phyloP scores from a whole-genome alignment of 2,113 vertebrate genomes.

The Boulengeromyrus knoepffleri region DNA sequence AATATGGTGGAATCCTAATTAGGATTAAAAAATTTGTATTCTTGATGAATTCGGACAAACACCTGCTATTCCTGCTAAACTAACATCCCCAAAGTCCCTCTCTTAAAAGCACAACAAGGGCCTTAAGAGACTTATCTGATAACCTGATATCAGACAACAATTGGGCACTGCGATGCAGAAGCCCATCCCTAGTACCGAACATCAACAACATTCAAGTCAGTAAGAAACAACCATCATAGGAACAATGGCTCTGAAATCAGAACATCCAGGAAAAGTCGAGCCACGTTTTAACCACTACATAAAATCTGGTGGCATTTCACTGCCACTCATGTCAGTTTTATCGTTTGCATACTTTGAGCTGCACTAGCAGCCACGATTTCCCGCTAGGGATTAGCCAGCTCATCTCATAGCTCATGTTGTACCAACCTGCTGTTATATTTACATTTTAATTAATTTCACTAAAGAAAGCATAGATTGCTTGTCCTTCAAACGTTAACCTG shows the following conservation, averaged over 20 bases:
- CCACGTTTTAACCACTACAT: background rate
- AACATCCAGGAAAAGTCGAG: background rate
- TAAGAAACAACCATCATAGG: background rate
- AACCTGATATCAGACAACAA: background rate
- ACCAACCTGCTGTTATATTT: background rate
- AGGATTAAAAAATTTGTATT: background rate
- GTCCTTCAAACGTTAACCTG: slow-evolving; percentile 3
- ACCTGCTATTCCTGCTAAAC: background rate
- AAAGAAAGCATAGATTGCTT: background rate
- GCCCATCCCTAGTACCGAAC: background rate
- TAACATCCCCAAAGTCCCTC: background rate
- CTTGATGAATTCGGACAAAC: background rate
- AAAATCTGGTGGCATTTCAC: background rate
- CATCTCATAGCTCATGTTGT: background rate
- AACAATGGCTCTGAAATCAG: background rate
- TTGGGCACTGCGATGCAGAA: background rate
- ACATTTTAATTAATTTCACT: slow-evolving; percentile 6
- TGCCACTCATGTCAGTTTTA: background rate
- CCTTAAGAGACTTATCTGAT: background rate
- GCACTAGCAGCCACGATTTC: background rate
- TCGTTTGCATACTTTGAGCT: background rate
- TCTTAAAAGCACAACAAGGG: background rate
- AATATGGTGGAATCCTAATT: background rate
- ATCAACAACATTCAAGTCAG: background rate
- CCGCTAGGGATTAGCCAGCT: background rate